These are phyloP conservation scores for Chaetodon trifascialis DNA, from an alignment of 2,113 vertebrate genomes.

Conservation along the genomic window DNA sequence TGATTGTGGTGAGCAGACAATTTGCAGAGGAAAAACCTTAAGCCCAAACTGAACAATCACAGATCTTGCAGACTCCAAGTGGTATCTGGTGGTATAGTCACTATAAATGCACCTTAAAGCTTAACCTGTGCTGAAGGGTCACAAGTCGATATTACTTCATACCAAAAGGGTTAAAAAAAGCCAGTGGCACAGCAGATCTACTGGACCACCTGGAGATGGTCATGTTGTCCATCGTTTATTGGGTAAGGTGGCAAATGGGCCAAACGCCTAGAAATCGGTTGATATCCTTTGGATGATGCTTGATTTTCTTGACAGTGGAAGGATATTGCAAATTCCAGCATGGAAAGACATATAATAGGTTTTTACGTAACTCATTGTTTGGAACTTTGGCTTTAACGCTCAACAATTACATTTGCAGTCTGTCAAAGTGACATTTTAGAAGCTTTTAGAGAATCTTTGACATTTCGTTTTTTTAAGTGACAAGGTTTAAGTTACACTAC, in stretches of 20 bases:
- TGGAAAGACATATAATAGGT: not conserved
- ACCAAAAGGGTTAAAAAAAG: not conserved
- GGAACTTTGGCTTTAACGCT: too few species aligned
- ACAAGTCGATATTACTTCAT: not conserved
- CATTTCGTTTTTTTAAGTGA: not conserved
- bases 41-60: too few species aligned
- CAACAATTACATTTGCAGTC: not conserved
- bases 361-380: constrained; percentile 5
- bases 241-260: not conserved
- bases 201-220: not conserved
- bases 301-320: not conserved
- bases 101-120: not conserved
- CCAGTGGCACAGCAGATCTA: not conserved
- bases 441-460: constrained; percentile 1
- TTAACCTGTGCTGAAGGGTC: not conserved
- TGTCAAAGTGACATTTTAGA: constrained; percentile 22
- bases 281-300: not conserved
- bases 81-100: not conserved
- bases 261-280: not conserved
- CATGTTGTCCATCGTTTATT: not conserved
- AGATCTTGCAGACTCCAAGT: too few species aligned
- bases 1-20: too few species aligned
- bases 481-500: constrained; percentile 11
- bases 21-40: too few species aligned
- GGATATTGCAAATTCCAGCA: not conserved